These are phyloP conservation scores for Mesorhabditis sp. DNA, from an alignment of 2,888 invertebrate species.

Conservation along the genomic window DNA sequence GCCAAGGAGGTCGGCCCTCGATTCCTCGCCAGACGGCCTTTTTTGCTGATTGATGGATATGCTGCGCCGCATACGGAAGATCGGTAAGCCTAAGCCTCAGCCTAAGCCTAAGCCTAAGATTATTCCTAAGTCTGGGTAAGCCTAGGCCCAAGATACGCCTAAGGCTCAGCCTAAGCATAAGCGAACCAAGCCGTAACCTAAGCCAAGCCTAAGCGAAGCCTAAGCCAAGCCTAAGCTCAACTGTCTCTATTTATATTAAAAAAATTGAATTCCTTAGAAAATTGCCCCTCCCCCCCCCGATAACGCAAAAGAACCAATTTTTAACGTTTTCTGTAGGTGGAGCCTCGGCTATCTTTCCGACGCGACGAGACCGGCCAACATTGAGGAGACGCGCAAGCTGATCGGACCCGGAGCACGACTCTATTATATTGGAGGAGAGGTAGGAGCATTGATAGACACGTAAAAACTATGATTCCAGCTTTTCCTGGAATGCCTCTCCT, in stretches of 20 bases:
- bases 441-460: not conserved
- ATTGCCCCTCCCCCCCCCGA: too few species aligned
- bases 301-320: too few species aligned
- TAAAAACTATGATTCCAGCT: not conserved
- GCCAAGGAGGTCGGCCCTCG: not conserved
- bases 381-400: not conserved
- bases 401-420: not conserved
- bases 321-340: not conserved
- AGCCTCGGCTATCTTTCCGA: not conserved
- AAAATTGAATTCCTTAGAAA: too few species aligned
- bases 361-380: not conserved
- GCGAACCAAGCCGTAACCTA: not conserved
- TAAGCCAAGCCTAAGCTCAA: too few species aligned
- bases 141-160: not conserved
- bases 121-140: not conserved
- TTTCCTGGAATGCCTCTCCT: not conserved
- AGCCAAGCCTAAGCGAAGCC: not conserved
- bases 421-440: constrained; percentile 5
- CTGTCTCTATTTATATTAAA: too few species aligned
- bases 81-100: not conserved
- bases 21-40: not conserved
- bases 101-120: not conserved
- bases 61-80: not conserved
- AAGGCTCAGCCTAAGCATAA: not conserved
- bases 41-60: not conserved